Evolutionary conservation across 1,140 invertebrate species (phyloP), one percentile per base, ranked within the genome.

Genomic region (Aphaenogaster ashmeadi): DNA sequence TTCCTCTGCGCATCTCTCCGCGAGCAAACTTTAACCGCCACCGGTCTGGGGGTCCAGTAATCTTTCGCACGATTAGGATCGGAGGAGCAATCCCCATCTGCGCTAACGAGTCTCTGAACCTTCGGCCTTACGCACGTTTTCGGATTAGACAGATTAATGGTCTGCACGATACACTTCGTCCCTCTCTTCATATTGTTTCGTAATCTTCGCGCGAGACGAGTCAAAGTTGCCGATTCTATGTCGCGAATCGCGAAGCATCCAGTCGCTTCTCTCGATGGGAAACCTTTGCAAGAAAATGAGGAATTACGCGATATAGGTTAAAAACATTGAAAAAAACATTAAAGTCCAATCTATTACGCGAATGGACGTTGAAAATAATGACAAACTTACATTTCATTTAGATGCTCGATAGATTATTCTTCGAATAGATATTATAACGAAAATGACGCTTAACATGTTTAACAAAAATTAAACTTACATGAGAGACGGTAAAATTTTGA

Each of bases 111-210:
- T 80, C 90, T 93, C 75, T 89, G 89, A 11, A 93, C 71, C 7
- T 62, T 86, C 13, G 91, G 91, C 58, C 56, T 80, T 41, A 86
- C n/a, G 84, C 89, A 94, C 13, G 74, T 90, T 84, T 91, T 92
- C 2, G 91, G 89, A 41, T 90, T 88, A 3, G 92, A 92, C 72
- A 93, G 80, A 72, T 94, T 94, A 64, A 94, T 94, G 52, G 92
- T 93, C 21, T 83, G 89, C 0, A 67, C 92, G 64, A 93, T 71
- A 71, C 88, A 91, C 72, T 89, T 92, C 0, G 87, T 66, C 3
- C 90, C 86, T n/a, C 83, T 90, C 71, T 87, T 93, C 93, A 93
- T 93, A 41, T 69, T 89, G 36, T 52, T 64, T 56, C 27, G 38
- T 41, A 66, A 47, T 69, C n/a, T 52, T 47, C 15, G 6, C 1